Evolutionary conservation across 2,888 invertebrate species (phyloP), one percentile per base, ranked within the genome.

Genomic region (Steinernema scapterisci): DNA sequence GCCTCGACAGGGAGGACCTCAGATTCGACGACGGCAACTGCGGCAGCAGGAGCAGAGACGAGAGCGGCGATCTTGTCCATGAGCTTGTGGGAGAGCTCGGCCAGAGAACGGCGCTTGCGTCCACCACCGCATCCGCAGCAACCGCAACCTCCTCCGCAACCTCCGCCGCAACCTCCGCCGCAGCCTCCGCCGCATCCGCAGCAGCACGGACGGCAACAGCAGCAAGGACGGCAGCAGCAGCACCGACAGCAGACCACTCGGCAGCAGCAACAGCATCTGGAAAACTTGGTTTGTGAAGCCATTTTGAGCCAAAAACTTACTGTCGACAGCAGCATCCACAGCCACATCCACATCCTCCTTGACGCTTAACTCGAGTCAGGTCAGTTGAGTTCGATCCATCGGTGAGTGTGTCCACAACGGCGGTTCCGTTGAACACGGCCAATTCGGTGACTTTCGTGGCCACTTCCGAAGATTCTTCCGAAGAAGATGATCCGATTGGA

Each of bases 81-180:
- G 21, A 75, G 75, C 46, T 75, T 75, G 71, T 75, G 75, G 31
- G 75, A 56, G n/a, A 75, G 72, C 27, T 52, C 23, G 38, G 63
- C 73, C 38, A 75, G 46, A 7, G 73, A 56, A 21, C 75, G 73
- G 19, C 75, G 73, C 71, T 75, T 75, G 43, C 75, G 75, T 43
- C 75, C 75, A 56, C 75, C 63, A 25, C 74, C 75, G 13, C 75
- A 75, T 54, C 75, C 75, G 19, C 75, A 75, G 70, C 75, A 74
- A 6, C 74, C 74, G 44, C 74, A 43, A 31, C 72, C 74, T 1
- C 74, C 74, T 21, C 74, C 71, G 21, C 74, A 25, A 31, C 74
- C 71, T 25, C 74, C 73, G 13, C 73, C 31, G 45, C 56, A 44
- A 19, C 74, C 48, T 27, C 70, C 38, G 38, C 73, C 63, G 44